Conservation (phyloP, 2,113 vertebrate genomes). For the Camarhynchus parvulus region DNA sequence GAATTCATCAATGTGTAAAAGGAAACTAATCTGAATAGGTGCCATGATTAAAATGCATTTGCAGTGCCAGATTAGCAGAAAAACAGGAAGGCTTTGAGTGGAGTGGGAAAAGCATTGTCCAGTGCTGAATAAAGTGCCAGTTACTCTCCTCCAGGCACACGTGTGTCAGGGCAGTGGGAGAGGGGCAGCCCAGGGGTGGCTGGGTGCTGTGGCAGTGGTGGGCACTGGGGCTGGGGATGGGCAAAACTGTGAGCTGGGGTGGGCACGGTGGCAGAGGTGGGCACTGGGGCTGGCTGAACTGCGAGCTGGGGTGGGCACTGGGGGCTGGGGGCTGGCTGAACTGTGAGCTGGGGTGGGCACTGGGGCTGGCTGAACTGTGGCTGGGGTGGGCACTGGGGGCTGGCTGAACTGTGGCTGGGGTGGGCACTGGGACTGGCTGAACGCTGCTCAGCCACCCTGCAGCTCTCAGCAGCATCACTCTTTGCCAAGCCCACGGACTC, state of each 20-base stretch:
- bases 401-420: too few species aligned
- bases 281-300: too few species aligned
- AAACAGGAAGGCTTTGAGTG: conserved; percentile 54
- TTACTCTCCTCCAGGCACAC: not conserved
- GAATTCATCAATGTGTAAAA: conserved; percentile 8
- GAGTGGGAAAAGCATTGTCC: conserved; percentile 31
- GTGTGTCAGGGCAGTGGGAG: not conserved
- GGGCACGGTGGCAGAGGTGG: too few species aligned
- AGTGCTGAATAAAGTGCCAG: not conserved
- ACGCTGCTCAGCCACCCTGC: fast-evolving
- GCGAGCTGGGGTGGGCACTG: too few species aligned
- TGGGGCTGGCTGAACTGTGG: too few species aligned
- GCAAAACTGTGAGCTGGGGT: too few species aligned
- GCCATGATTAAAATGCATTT: conserved; percentile 42
- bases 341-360: too few species aligned
- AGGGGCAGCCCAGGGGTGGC: fast-evolving
- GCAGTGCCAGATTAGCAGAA: conserved; percentile 44
- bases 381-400: too few species aligned
- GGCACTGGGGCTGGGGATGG: not conserved
- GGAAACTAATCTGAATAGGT: conserved; percentile 53
- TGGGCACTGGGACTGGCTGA: not conserved
- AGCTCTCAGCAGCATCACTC: fast-evolving
- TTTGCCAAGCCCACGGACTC: not conserved
- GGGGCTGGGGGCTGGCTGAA: not conserved
- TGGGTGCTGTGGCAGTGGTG: fast-evolving